These are phyloP conservation scores for Chamaea fasciata DNA, from an alignment of 2,113 vertebrate species.

Conservation along the genomic window DNA sequence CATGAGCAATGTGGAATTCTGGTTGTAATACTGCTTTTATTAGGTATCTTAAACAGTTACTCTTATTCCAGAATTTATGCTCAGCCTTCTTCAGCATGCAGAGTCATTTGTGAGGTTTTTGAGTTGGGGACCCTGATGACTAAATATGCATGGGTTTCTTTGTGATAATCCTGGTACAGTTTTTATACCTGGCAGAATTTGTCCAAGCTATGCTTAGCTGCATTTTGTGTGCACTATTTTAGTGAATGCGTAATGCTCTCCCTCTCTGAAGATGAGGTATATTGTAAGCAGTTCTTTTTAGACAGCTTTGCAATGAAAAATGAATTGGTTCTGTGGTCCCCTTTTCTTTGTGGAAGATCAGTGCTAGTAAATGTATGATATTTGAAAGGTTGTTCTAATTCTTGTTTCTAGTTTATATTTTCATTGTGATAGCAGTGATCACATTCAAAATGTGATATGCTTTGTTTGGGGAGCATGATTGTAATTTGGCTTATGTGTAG, in stretches of 20 bases:
- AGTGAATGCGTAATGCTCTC: background rate
- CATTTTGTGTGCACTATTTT: background rate
- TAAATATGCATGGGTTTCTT: background rate
- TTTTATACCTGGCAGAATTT: background rate
- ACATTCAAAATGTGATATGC: background rate
- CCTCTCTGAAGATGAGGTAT: background rate
- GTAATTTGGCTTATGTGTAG: background rate
- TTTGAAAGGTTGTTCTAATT: background rate
- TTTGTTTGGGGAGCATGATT: background rate
- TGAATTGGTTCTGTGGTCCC: background rate
- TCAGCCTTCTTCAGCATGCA: background rate
- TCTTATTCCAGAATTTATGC: background rate
- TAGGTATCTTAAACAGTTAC: background rate
- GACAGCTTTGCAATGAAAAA: background rate
- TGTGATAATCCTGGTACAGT: background rate
- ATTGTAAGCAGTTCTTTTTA: background rate
- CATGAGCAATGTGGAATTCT: background rate
- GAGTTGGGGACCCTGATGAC: background rate
- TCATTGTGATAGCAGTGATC: background rate
- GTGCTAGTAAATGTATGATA: background rate
- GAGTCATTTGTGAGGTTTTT: background rate
- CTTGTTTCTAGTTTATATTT: background rate
- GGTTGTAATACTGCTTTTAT: constrained; percentile 1
- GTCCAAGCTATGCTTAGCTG: background rate
- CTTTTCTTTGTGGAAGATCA: background rate